A percentile compares a stretch with the other conserved stretches of the same genome.
Conservation (phyloP, 2,888 invertebrate genomes). For the Drosophila seclusa region DNA sequence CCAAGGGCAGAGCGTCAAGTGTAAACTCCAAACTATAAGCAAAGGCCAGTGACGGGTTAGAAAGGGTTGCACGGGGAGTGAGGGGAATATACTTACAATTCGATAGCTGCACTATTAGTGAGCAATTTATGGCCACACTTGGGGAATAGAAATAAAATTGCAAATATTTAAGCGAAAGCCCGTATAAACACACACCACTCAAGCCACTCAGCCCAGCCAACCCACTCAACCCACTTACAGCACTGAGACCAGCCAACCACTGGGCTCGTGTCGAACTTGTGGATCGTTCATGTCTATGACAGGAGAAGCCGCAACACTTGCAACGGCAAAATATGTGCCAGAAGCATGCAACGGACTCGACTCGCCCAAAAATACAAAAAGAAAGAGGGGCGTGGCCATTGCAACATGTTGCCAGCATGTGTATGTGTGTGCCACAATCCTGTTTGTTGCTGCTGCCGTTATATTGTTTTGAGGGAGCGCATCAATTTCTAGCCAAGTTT, state of each 20-base stretch:
- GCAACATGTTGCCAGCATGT: slow-evolving; percentile 68
- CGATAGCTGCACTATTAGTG: slow-evolving; percentile 36
- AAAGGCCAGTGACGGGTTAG: background rate
- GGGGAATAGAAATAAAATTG: slow-evolving; percentile 61
- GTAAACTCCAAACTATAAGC: slow-evolving; percentile 8
- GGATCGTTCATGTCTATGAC: slow-evolving; percentile 62
- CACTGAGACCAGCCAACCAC: background rate
- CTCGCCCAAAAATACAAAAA: slow-evolving; percentile 3
- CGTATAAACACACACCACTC: background rate
- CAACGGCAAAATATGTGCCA: slow-evolving; percentile 61
- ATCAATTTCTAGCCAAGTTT: slow-evolving; percentile 76
- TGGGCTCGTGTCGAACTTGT: slow-evolving; percentile 14
- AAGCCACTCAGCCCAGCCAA: background rate
- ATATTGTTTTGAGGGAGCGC: slow-evolving; percentile 70
- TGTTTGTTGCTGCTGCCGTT: slow-evolving; percentile 26
- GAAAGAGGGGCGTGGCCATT: slow-evolving; percentile 36
- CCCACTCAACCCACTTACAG: background rate
- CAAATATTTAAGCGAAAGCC: slow-evolving; percentile 63
- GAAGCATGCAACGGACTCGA: slow-evolving; percentile 60
- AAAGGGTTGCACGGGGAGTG: too few species aligned
- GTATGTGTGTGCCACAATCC: slow-evolving; percentile 21
- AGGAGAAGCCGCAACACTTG: slow-evolving; percentile 59
- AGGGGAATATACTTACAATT: background rate
- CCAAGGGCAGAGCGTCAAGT: slow-evolving; percentile 22
- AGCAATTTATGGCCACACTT: slow-evolving; percentile 71